These are phyloP conservation scores for Akabosia matsudoensis DNA, from an alignment of 1,140 invertebrate genomes.

Conservation along the genomic window DNA sequence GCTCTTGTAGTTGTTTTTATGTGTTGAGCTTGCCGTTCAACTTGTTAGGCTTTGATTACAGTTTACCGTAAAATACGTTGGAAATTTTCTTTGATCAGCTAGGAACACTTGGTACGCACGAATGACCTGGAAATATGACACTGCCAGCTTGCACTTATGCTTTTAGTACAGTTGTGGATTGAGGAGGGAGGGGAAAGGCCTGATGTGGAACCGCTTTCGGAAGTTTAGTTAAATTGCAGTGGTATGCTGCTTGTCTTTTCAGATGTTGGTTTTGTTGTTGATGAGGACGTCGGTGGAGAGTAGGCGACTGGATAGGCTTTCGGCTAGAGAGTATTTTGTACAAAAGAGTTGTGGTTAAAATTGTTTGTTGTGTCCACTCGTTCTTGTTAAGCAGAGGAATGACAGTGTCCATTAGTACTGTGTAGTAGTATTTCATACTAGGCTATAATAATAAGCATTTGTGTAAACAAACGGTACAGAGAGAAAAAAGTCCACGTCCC, in stretches of 20 bases:
- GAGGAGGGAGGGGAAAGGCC: background rate
- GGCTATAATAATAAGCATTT: background rate
- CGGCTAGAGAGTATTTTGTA: background rate
- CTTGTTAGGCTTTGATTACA: background rate
- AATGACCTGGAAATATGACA: background rate
- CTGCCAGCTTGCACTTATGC: too few relatives aligned
- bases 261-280: background rate
- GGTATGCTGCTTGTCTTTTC: too few relatives aligned
- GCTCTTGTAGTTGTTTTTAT: too few relatives aligned
- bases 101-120: background rate
- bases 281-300: background rate
- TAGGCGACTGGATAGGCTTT: background rate
- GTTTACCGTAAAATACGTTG: background rate
- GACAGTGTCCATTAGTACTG: background rate
- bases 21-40: background rate
- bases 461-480: background rate
- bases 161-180: background rate
- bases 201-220: background rate
- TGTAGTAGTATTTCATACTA: background rate
- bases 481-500: too few relatives aligned
- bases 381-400: background rate
- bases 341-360: background rate
- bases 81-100: slow-evolving; percentile 3
- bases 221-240: background rate
- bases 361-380: background rate